Evolutionary conservation across 35 echinoderm and acorn worm species (phyloP).

Genomic region (Ptychodera flava): DNA sequence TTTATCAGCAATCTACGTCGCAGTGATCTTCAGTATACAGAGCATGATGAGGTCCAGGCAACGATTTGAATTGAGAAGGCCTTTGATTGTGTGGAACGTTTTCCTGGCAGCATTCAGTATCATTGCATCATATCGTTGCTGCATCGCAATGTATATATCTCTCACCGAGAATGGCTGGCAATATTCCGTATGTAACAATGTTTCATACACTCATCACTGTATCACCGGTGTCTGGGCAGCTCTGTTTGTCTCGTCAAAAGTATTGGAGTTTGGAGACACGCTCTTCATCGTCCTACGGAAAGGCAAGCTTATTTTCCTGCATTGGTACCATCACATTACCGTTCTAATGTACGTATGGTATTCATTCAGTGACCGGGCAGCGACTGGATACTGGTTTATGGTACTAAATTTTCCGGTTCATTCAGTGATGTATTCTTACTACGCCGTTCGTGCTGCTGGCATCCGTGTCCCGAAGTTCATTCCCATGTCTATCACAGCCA

Average conservation of each 20-base stretch:
- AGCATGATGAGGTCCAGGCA: slow-evolving; percentile 36
- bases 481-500: slow-evolving; percentile 69
- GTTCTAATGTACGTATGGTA: slow-evolving; percentile 61
- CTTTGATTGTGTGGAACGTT: slow-evolving; percentile 47
- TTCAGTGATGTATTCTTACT: slow-evolving; percentile 89
- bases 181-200: slow-evolving; percentile 31
- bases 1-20: slow-evolving; percentile 36
- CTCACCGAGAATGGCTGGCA: slow-evolving; percentile 31
- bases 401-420: slow-evolving; percentile 86
- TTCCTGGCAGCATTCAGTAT: slow-evolving; percentile 63
- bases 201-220: slow-evolving; percentile 11
- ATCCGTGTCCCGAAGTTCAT: slow-evolving; percentile 41
- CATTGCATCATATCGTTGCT: slow-evolving; percentile 16
- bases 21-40: slow-evolving; percentile 42
- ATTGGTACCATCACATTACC: slow-evolving; percentile 87
- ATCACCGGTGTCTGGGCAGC: slow-evolving; percentile 40
- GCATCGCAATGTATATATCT: background rate
- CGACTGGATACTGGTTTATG: slow-evolving; percentile 69
- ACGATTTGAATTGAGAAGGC: slow-evolving; percentile 24
- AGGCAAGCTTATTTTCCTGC: slow-evolving; percentile 69
- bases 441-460: slow-evolving; percentile 62
- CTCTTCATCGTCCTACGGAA: slow-evolving; percentile 77
- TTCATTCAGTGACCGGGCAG: slow-evolving; percentile 51
- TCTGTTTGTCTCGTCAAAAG: slow-evolving; percentile 48
- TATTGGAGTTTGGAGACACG: slow-evolving; percentile 67